Conservation (phyloP, 2,888 invertebrate species). For the Venusia cambrica region DNA sequence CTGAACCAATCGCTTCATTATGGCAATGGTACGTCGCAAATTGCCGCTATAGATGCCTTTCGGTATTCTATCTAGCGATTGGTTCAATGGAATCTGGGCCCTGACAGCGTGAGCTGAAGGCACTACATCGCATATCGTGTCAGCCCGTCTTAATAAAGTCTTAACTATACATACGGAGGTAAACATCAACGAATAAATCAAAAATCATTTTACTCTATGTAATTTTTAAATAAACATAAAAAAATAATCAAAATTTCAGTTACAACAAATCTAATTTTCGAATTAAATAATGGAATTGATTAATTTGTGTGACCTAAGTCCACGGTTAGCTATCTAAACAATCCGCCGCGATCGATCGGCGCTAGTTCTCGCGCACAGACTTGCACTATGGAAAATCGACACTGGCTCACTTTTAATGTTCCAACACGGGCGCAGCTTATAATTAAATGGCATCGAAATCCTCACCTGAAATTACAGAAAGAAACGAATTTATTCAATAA, state of each 20-base stretch:
- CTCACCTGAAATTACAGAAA: constrained; percentile 58
- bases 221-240: constrained; percentile 76
- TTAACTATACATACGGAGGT: constrained; percentile 66
- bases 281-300: constrained; percentile 73
- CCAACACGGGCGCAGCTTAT: constrained; percentile 69
- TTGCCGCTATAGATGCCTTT: too few species aligned
- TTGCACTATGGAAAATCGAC: constrained; percentile 38
- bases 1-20: too few species aligned
- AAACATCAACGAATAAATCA: constrained; percentile 57
- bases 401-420: constrained; percentile 61
- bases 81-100: too few species aligned
- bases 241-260: constrained; percentile 72
- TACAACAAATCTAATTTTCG: constrained; percentile 68
- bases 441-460: constrained; percentile 78
- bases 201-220: constrained; percentile 69
- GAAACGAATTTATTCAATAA: too few species aligned
- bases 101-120: too few species aligned
- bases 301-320: constrained; percentile 57
- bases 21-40: too few species aligned
- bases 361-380: constrained; percentile 43
- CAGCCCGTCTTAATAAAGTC: constrained; percentile 42
- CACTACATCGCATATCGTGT: constrained; percentile 1
- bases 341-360: constrained; percentile 39
- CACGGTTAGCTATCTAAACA: constrained; percentile 52
- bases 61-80: too few species aligned